Percentiles rank a stretch among this genome's conserved stretches.
Evolutionary conservation across 2,888 invertebrate species (phyloP).

Genomic region (Nysson spinosus): DNA sequence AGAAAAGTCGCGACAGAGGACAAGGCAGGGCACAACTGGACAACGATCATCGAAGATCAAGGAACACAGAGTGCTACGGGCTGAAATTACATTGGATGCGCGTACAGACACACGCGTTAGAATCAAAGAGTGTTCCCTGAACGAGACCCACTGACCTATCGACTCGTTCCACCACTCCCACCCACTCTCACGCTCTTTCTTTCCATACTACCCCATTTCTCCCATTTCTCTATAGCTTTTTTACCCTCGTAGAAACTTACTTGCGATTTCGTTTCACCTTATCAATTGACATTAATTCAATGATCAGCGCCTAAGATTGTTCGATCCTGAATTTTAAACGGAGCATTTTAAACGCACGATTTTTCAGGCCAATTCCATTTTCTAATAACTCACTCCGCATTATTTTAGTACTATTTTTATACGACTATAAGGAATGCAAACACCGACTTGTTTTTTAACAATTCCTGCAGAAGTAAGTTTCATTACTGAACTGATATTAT

Average conservation of each 20-base stretch:
- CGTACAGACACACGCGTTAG: slow-evolving; percentile 54
- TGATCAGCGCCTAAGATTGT: too few species aligned
- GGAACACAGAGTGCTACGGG: slow-evolving; percentile 20
- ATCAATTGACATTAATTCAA: too few species aligned
- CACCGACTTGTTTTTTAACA: too few species aligned
- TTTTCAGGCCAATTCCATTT: too few species aligned
- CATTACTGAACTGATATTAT: too few species aligned
- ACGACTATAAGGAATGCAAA: too few species aligned
- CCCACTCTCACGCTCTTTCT: slow-evolving; percentile 34
- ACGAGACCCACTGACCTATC: slow-evolving; percentile 64
- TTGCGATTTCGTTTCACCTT: slow-evolving; percentile 22
- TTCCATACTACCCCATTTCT: slow-evolving; percentile 32
- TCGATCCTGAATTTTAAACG: too few species aligned
- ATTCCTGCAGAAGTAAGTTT: too few species aligned
- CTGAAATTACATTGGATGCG: slow-evolving; percentile 49
- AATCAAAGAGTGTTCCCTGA: slow-evolving; percentile 61
- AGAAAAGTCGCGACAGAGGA: slow-evolving; percentile 39
- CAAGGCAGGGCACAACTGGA: slow-evolving; percentile 25
- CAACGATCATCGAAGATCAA: too few species aligned
- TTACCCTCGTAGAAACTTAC: slow-evolving; percentile 13
- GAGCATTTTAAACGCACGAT: too few species aligned
- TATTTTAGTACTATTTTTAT: too few species aligned
- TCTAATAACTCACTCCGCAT: too few species aligned
- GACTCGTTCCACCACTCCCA: slow-evolving; percentile 44
- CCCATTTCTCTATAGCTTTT: slow-evolving; percentile 20